Evolutionary conservation across 2,113 vertebrate genomes (phyloP).

Genomic region (Asarcornis scutulata): DNA sequence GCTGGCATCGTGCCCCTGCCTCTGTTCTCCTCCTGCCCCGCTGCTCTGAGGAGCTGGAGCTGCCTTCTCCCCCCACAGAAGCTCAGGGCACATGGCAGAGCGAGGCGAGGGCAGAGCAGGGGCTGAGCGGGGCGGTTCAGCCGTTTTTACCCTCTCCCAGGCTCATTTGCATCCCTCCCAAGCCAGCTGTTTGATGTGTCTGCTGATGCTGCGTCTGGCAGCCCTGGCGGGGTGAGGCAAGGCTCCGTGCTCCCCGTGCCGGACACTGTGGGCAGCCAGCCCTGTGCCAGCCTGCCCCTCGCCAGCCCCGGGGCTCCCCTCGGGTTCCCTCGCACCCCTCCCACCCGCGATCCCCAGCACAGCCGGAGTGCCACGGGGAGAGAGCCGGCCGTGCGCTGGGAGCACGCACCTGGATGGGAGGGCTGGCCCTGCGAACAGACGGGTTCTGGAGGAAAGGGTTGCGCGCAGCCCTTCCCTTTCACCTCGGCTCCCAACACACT

Average conservation of each 20-base stretch:
- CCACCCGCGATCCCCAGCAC: accelerated
- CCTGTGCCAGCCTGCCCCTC: accelerated
- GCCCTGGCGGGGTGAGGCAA: background rate
- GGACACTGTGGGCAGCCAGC: background rate
- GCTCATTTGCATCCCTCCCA: background rate
- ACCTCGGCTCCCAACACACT: background rate
- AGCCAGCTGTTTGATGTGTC: background rate
- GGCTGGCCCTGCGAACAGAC: background rate
- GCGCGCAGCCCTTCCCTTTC: conserved; percentile 19
- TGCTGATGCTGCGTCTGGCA: background rate
- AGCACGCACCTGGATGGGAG: background rate
- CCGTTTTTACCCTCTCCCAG: background rate
- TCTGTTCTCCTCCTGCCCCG: background rate
- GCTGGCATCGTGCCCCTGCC: conserved; percentile 13
- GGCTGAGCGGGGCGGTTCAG: too few species aligned
- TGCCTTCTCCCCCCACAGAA: background rate
- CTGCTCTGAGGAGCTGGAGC: background rate
- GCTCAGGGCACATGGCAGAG: background rate
- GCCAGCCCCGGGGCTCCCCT: background rate
- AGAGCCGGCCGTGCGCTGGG: background rate
- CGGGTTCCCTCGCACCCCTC: too few species aligned
- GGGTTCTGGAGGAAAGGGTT: background rate
- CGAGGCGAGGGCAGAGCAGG: background rate
- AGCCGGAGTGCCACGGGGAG: background rate
- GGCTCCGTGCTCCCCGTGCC: background rate